Base-by-base conservation (phyloP, 2,797 vertebrate genomes). In the Threskiornis aethiopicus region DNA sequence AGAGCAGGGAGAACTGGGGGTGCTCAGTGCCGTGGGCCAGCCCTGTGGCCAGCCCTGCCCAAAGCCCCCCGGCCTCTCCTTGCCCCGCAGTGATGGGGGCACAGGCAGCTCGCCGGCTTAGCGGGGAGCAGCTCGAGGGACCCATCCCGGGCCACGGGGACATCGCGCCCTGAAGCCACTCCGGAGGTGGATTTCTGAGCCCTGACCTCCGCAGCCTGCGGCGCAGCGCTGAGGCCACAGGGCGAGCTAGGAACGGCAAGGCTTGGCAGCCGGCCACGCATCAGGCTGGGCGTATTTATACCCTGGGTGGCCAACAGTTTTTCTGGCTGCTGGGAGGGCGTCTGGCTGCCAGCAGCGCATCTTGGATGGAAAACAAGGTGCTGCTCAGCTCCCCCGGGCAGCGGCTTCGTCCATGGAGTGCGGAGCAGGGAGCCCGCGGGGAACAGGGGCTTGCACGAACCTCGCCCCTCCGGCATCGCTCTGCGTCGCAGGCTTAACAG, bases 261-360 rank as follows among this genome's bases (percentile, higher is more conserved):
- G 62, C 13, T 42, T 73, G 47, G 46, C 41, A 2, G 31, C 8
- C 1, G 0, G 46, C 41, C 42, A n/a, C 10, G 0, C 1, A 2
- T 28, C 3, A 4, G 25, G 35, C 33, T 35, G 39, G 26, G 26
- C 0, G 0, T 14, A 29, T 46, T 19, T 55, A 33, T 25, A 8
- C 22, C 52, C 15, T 5, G 26, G 22, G 37, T 44, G 33, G 57
- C 39, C 69, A 73, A 14, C 35, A 12, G 8, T n/a, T 62, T 54
- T 83, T 37, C 67, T 77, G 80, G 35, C 41, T 51, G 57, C 66
- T 2, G 5, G 25, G 33, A 54, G 29, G 47, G 10, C 1, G 2
- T 29, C 31, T 33, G 42, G 65, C 79, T 88, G 80, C 80, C 66
- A 75, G 11, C 0, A 0, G 42, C 80, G 12, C 20, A 3, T 47